Percentiles rank a stretch among this genome's conserved stretches.
Conservation (phyloP, 2,888 invertebrate genomes). For the Dicycla oo region DNA sequence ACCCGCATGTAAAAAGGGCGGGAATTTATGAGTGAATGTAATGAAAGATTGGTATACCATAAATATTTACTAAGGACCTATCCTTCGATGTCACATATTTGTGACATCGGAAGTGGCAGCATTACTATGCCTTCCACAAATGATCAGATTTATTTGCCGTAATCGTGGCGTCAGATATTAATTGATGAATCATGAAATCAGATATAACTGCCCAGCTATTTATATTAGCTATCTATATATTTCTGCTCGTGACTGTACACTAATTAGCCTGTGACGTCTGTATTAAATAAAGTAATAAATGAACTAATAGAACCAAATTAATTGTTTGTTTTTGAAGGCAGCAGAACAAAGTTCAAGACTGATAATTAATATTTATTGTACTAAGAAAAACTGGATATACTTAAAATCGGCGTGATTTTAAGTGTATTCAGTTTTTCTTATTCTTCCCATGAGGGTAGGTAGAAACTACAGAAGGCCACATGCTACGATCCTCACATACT, state of each 20-base stretch:
- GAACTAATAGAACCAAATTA: background rate
- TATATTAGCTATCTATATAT: background rate
- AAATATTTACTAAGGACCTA: background rate
- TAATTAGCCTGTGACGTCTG: background rate
- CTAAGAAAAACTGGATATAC: background rate
- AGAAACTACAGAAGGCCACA: too few species aligned
- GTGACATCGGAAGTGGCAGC: too few species aligned
- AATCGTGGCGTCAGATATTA: background rate
- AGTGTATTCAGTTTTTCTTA: too few species aligned
- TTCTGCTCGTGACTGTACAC: background rate
- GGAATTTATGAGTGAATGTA: background rate
- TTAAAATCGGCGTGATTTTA: too few species aligned
- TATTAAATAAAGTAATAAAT: background rate
- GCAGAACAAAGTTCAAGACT: too few species aligned
- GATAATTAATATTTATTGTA: background rate
- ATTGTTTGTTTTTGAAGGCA: background rate
- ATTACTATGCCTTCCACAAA: too few species aligned
- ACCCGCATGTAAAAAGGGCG: background rate
- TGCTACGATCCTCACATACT: too few species aligned
- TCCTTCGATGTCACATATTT: background rate
- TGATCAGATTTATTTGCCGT: background rate
- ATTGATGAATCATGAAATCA: background rate
- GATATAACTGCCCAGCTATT: too few species aligned
- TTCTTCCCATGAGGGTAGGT: too few species aligned
- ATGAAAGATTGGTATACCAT: background rate